A percentile compares a stretch with the other conserved stretches of the same genome.
Evolutionary conservation across 1,140 invertebrate species (phyloP).

Genomic region (Anastrepha obliqua): DNA sequence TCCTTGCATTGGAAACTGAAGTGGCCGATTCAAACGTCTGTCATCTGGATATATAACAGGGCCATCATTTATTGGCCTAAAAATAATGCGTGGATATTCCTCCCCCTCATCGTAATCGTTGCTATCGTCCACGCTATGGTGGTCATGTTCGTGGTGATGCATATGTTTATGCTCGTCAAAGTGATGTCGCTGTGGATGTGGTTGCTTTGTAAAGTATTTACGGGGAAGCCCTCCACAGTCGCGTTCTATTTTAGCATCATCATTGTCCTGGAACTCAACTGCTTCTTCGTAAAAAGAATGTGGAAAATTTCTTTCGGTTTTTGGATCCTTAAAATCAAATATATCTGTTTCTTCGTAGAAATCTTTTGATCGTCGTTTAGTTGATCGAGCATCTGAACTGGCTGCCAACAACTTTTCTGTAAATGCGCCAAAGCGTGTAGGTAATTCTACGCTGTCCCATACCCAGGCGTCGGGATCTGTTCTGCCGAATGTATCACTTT

Average conservation of each 20-base stretch:
- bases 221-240: background rate
- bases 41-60: conserved; percentile 59
- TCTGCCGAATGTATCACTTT: background rate
- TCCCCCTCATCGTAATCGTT: background rate
- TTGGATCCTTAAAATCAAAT: conserved; percentile 45
- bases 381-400: background rate
- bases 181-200: background rate
- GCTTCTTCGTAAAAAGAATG: conserved; percentile 54
- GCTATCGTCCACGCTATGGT: background rate
- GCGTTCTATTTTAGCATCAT: background rate
- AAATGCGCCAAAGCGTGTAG: background rate
- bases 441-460: background rate
- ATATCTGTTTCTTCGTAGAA: conserved; percentile 43
- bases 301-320: conserved; percentile 28
- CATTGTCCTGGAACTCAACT: background rate
- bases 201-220: background rate
- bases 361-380: background rate
- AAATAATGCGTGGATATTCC: background rate
- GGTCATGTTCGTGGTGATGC: background rate
- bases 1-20: conserved; percentile 60
- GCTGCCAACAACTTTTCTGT: background rate
- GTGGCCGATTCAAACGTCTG: background rate
- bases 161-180: background rate
- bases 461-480: conserved; percentile 33
- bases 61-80: conserved; percentile 13